Evolutionary conservation across 2,113 vertebrate species (phyloP).

Genomic region (Eubucco bourcierii): DNA sequence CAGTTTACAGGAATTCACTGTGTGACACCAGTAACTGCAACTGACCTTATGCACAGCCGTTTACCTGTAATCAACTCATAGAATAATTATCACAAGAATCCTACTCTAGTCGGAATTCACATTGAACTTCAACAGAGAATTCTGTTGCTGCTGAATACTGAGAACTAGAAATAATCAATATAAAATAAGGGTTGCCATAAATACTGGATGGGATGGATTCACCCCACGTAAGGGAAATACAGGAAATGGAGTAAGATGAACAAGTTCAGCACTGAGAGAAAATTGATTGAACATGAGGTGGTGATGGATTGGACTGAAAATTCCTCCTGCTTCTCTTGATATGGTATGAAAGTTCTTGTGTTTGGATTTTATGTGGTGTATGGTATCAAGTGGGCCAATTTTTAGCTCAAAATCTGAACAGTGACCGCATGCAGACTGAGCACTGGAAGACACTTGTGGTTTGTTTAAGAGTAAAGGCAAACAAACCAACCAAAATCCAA

Average conservation of each 20-base stretch:
- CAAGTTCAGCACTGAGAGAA: not conserved
- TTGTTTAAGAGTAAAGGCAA: not conserved
- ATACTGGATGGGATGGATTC: conserved; percentile 20
- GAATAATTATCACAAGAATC: conserved; percentile 32
- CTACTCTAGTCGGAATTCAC: conserved; percentile 19
- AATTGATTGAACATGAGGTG: not conserved
- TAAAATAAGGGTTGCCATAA: conserved; percentile 35
- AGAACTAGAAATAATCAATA: conserved; percentile 53
- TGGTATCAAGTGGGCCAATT: not conserved
- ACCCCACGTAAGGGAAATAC: not conserved
- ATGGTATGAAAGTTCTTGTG: not conserved
- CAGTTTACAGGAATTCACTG: not conserved
- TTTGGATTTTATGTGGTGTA: not conserved
- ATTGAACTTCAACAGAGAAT: not conserved
- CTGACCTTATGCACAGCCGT: not conserved
- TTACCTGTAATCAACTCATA: conserved; percentile 58
- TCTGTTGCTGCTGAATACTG: not conserved
- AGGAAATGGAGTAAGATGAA: not conserved
- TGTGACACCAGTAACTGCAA: conserved; percentile 4
- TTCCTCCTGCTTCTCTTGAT: not conserved
- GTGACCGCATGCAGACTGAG: not conserved
- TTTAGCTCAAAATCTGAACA: not conserved
- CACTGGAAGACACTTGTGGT: not conserved
- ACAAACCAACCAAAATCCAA: not conserved
- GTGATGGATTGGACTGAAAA: not conserved